A percentile compares a stretch with the other conserved stretches of the same genome.
These are phyloP conservation scores for Heterotis niloticus DNA, from an alignment of 2,113 vertebrate genomes.

Conservation along the genomic window DNA sequence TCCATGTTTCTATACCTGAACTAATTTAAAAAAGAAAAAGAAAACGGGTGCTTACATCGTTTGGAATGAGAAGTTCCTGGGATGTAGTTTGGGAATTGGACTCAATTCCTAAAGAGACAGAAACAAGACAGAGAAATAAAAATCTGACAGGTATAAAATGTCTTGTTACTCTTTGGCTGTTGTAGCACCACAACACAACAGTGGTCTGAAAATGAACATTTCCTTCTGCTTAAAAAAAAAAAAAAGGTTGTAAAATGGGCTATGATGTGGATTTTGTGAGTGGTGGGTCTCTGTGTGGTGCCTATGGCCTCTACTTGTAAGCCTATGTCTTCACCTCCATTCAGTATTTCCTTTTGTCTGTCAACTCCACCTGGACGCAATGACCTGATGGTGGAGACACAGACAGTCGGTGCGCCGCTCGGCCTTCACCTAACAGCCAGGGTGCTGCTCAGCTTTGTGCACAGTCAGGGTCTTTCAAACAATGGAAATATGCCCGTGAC, in stretches of 20 bases:
- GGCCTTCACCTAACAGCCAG: no score
- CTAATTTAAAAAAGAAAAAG: not conserved
- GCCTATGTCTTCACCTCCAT: not conserved
- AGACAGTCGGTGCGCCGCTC: no score
- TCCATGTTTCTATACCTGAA: not conserved
- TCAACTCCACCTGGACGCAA: conserved; percentile 20
- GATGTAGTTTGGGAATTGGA: conserved; percentile 76
- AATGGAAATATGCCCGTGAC: conserved; percentile 37
- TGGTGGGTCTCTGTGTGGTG: not conserved
- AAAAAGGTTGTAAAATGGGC: not conserved
- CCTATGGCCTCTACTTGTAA: not conserved
- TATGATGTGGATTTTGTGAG: not conserved
- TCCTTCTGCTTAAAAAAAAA: not conserved
- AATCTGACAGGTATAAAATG: not conserved
- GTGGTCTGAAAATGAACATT: not conserved
- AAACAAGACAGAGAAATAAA: not conserved
- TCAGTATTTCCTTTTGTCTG: conserved; percentile 14
- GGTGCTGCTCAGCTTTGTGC: not conserved
- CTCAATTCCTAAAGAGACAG: conserved; percentile 69
- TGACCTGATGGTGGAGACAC: no score
- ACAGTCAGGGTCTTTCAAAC: conserved; percentile 29
- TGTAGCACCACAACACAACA: not conserved
- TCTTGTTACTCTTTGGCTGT: no score
- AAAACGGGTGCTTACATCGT: conserved; percentile 67
- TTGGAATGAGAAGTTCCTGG: conserved; percentile 93